Evolutionary conservation across 1,140 invertebrate species (phyloP), one percentile per base, ranked within the genome.

Genomic region (Conus betulinus): DNA sequence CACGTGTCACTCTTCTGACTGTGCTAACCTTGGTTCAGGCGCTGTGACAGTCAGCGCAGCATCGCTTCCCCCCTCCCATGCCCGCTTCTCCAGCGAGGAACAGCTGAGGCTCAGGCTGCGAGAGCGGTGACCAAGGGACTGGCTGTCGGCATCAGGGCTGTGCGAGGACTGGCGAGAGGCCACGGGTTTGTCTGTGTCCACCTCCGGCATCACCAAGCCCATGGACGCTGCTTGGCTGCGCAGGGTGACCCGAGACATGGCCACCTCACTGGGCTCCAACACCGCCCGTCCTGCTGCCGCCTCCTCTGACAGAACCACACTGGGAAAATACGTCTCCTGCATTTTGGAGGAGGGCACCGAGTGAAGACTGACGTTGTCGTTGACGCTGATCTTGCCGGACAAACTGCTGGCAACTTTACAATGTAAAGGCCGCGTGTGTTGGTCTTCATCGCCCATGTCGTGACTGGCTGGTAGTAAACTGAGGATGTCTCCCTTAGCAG

Each of bases 181-280:
- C 17, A 76, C 57, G 3, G 93, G 92, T 78, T 89, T 89, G 87
- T 93, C 93, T 51, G 85, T 93, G 71, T 94, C 93, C 6, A 94
- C 93, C 74, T 94, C 91, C 5, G 93, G 93, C 85, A 94, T 84
- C 23, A 90, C 88, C 8, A 88, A 85, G 20, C 71, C 89, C 25
- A 85, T 88, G 5, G 57, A 84, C 3, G 55, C 20, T 4, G 74
- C 71, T 23, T 52, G 20, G 67, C 53, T 87, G 15, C 91, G 85
- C 5, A 88, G 87, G n/a, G 90, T 90, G 57, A 85, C 89, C 27
- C 88, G 83, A n/a, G 89, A 84, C 6, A 88, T 55, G 20, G 67
- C 87, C 20, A 81, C 87, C 7, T 87, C 82, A 5, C 78, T 52
- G 7, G 78, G 25, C 51, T 79, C 13, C 13, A 79, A 11, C 8